Evolutionary conservation across 2,888 invertebrate species (phyloP).

Genomic region (Sarcophaga variegata): DNA sequence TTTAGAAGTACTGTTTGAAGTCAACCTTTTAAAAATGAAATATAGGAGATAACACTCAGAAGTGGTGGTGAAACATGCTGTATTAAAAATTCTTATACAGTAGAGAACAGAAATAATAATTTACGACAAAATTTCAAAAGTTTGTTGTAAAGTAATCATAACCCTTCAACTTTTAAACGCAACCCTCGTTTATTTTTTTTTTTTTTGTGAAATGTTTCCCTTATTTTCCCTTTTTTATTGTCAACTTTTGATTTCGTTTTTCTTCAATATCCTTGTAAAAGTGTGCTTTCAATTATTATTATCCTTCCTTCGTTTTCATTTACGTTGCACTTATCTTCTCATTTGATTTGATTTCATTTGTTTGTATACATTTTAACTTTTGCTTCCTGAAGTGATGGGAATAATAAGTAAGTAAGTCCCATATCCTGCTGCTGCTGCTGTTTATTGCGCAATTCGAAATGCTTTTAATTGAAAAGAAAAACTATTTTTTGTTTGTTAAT

Average conservation of each 20-base stretch:
- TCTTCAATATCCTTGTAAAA: constrained; percentile 38
- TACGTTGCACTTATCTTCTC: not conserved
- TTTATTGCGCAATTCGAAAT: constrained; percentile 45
- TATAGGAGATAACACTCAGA: no score
- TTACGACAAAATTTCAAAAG: not conserved
- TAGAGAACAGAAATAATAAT: not conserved
- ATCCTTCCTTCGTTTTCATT: constrained; percentile 19
- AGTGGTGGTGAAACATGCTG: no score
- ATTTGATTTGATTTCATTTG: not conserved
- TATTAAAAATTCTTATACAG: no score
- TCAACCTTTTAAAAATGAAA: no score
- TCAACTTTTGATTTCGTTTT: constrained; percentile 28
- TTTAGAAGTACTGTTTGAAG: no score
- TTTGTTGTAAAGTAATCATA: not conserved
- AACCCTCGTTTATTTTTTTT: constrained; percentile 5
- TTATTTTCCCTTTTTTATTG: not conserved
- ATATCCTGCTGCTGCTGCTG: constrained; percentile 55
- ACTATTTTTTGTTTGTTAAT: not conserved
- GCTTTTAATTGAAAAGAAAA: not conserved
- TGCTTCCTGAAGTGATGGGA: not conserved
- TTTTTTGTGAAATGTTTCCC: not conserved
- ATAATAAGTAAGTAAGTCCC: not conserved
- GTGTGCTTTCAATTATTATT: constrained; percentile 60
- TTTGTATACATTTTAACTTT: not conserved
- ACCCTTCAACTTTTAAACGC: constrained; percentile 14